Evolutionary conservation across 1,140 invertebrate species (phyloP), one percentile per base, ranked within the genome.

Genomic region (Leptinotarsa lineolata): DNA sequence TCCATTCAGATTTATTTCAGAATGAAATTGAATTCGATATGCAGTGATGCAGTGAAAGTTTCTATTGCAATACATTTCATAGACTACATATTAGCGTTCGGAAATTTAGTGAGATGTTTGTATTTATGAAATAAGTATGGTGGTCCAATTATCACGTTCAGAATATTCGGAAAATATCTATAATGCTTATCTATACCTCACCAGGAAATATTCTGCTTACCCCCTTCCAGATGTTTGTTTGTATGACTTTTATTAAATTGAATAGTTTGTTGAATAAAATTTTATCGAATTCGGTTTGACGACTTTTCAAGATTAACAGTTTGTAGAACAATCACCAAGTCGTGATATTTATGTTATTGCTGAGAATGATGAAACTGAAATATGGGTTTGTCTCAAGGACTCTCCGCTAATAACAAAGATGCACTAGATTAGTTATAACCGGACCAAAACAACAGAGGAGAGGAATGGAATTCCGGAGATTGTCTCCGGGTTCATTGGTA

Each of bases 291-390:
- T n/a, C 15, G n/a, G 15, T 54, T 54, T 15, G 48, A 15, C n/a
- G 48, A 54, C 12, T n/a, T 54, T 54, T 54, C 16, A 54, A 39
- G 16, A 54, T 18, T 4, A 54, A 16, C n/a, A 54, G 15, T 54
- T 54, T 13, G 30, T 21, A 21, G 18, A 61, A 65, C 63, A 65
- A 13, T 65, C 39, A 22, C 22, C 16, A 65, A 39, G 63, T 21
- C 63, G 63, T 65, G 63, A 21, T 65, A 65, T 61, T 20, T 61
- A 21, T 30, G 18, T n/a, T 54, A 54, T 15, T 54, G 48, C 6
- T 54, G 16, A 21, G 22, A n/a, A 65, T 65, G 21, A 65, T 65
- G 63, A 65, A 65, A 65, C 63, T 65, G 63, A 30, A 65, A 65
- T 18, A 24, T 65, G 63, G 63, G 63, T 65, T 24, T 22, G 20